These are phyloP conservation scores for Hoplias malabaricus DNA, from an alignment of 2,113 vertebrate species.

Conservation along the genomic window DNA sequence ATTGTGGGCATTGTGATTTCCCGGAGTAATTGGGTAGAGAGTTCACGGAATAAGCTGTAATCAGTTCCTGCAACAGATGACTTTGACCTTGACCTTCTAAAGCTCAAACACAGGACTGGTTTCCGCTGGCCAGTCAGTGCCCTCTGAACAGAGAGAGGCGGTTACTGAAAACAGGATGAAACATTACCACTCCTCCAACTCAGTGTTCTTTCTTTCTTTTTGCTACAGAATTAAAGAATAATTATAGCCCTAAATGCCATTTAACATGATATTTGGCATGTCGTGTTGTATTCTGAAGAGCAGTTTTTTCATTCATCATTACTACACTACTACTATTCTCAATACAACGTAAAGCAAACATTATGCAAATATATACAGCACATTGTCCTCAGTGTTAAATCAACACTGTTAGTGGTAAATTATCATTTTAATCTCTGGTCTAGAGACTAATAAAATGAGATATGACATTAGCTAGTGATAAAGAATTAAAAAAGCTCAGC, in stretches of 20 bases:
- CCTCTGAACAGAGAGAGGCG: conserved; percentile 16
- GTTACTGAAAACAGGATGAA: conserved; percentile 58
- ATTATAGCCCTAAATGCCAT: too few species aligned
- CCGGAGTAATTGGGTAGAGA: conserved; percentile 28
- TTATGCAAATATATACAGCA: too few species aligned
- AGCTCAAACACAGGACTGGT: conserved; percentile 14
- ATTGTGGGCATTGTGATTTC: conserved; percentile 29
- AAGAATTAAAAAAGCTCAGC: too few species aligned
- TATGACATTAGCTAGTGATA: too few species aligned
- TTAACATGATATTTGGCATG: too few species aligned
- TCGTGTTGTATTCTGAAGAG: too few species aligned
- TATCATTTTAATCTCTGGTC: too few species aligned
- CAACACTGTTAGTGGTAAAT: too few species aligned
- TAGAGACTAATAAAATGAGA: too few species aligned
- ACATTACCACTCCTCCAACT: conserved; percentile 43
- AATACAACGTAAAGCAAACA: too few species aligned
- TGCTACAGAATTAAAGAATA: too few species aligned
- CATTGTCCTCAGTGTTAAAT: too few species aligned
- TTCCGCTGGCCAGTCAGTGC: conserved; percentile 34
- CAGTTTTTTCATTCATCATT: not conserved
- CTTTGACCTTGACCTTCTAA: conserved; percentile 61
- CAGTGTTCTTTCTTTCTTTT: not conserved
- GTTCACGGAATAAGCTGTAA: conserved; percentile 26
- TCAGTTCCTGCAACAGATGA: conserved; percentile 2
- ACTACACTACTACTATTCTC: not conserved